Evolutionary conservation across 2,113 vertebrate species (phyloP).

Genomic region (Eptesicus fuscus): DNA sequence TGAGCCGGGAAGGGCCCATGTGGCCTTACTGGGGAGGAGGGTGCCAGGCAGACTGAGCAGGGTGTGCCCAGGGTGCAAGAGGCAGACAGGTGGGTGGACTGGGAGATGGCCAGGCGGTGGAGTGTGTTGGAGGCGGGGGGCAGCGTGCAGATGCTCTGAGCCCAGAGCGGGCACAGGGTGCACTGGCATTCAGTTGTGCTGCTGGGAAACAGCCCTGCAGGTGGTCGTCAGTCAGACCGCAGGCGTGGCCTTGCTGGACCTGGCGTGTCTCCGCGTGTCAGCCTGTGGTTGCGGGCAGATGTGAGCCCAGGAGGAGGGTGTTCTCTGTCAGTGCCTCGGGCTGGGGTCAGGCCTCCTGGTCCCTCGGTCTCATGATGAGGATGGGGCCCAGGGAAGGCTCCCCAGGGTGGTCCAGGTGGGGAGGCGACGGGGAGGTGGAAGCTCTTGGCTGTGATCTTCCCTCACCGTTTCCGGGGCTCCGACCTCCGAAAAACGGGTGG

Average conservation of each 20-base stretch:
- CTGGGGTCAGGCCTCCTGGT: neutral
- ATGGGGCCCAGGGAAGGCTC: neutral
- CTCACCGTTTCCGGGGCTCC: neutral
- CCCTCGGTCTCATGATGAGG: rapidly evolving
- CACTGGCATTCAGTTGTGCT: neutral
- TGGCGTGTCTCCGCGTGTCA: neutral
- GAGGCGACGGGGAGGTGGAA: neutral
- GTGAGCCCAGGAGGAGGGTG: neutral
- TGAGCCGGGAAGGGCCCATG: neutral
- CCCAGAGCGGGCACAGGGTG: neutral
- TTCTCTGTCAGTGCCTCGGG: neutral
- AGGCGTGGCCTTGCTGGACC: neutral
- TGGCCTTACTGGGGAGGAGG: neutral
- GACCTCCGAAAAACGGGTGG: rapidly evolving
- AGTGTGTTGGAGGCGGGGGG: neutral
- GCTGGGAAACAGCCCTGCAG: neutral
- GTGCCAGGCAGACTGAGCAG: neutral
- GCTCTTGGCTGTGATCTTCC: neutral
- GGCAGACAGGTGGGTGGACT: neutral
- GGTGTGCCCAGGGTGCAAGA: neutral
- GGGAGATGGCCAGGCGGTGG: neutral
- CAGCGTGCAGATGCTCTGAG: neutral
- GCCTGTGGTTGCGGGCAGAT: neutral
- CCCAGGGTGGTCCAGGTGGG: neutral
- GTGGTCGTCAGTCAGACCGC: neutral